These are phyloP conservation scores for Gallinago undulata DNA, from an alignment of 2,113 vertebrate species.

Conservation along the genomic window DNA sequence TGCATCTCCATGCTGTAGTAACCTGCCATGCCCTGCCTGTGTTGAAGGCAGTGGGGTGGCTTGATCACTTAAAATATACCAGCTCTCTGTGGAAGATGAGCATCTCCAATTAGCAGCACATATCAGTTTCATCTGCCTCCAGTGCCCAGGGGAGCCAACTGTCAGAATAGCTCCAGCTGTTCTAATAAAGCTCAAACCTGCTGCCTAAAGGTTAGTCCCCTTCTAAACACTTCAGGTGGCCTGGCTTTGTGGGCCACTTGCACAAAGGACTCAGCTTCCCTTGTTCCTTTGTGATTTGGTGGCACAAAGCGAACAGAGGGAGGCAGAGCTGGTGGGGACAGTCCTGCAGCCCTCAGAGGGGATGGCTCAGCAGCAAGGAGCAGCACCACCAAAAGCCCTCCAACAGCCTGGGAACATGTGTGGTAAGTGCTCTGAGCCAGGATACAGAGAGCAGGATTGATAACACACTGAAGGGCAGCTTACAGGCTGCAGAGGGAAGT, in stretches of 20 bases:
- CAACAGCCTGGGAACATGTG: background rate
- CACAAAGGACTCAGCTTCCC: background rate
- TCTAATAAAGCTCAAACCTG: slow-evolving; percentile 43
- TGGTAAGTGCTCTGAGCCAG: background rate
- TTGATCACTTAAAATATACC: background rate
- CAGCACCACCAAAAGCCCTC: background rate
- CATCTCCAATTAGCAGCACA: slow-evolving; percentile 56
- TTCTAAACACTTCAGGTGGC: slow-evolving; percentile 16
- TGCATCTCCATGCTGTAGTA: background rate
- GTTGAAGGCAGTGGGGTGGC: background rate
- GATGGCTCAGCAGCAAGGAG: background rate
- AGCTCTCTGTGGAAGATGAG: slow-evolving; percentile 2
- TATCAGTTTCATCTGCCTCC: background rate
- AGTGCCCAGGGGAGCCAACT: background rate
- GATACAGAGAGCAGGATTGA: background rate
- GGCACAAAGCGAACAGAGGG: background rate
- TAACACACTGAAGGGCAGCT: background rate
- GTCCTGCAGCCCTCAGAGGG: background rate
- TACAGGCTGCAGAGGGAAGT: background rate
- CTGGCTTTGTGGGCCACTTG: background rate
- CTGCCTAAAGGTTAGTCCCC: slow-evolving; percentile 45
- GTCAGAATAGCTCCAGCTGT: slow-evolving; percentile 53
- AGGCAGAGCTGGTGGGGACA: background rate
- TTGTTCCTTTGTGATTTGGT: background rate
- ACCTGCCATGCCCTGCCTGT: background rate